Conservation (phyloP, 2,113 vertebrate genomes). For the Macrotus californicus region DNA sequence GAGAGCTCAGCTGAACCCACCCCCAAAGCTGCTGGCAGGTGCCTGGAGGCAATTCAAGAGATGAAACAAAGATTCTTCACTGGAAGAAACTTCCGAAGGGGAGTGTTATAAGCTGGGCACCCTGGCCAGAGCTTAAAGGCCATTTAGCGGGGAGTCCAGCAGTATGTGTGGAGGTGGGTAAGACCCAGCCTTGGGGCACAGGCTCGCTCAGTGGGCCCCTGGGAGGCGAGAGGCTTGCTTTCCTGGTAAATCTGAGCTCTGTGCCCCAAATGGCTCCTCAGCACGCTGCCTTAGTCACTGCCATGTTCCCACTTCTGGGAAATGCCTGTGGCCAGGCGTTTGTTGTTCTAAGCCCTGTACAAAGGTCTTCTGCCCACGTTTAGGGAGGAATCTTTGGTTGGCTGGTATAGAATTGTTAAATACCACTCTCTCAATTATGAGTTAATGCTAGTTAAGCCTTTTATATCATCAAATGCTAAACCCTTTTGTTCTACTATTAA, state of each 20-base stretch:
- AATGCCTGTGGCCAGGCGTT: too few relatives aligned
- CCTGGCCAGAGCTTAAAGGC: slow-evolving; percentile 40
- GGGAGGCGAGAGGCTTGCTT: neutral
- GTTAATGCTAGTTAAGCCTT: neutral
- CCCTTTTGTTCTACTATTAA: neutral
- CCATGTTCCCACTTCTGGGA: neutral
- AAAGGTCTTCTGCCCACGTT: neutral
- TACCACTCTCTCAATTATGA: neutral
- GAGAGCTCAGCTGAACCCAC: neutral
- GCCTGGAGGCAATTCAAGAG: slow-evolving; percentile 12
- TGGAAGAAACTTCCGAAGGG: slow-evolving; percentile 20
- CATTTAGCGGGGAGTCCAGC: slow-evolving; percentile 6
- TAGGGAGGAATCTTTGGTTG: neutral
- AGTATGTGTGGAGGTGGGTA: slow-evolving; percentile 24
- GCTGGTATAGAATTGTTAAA: too few relatives aligned
- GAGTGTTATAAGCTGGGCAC: neutral
- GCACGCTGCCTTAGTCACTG: fast-evolving
- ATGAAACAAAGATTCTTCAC: slow-evolving; percentile 45
- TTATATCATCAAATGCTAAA: neutral
- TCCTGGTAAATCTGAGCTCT: fast-evolving
- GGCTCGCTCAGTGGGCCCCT: neutral
- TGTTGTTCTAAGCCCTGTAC: fast-evolving
- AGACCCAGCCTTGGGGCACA: neutral
- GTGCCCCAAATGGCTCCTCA: fast-evolving
- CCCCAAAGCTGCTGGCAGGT: slow-evolving; percentile 28